Percentiles rank a stretch among this genome's conserved stretches.
These are phyloP conservation scores for Cosmopolites sordidus DNA, from an alignment of 2,888 invertebrate genomes.

Conservation along the genomic window DNA sequence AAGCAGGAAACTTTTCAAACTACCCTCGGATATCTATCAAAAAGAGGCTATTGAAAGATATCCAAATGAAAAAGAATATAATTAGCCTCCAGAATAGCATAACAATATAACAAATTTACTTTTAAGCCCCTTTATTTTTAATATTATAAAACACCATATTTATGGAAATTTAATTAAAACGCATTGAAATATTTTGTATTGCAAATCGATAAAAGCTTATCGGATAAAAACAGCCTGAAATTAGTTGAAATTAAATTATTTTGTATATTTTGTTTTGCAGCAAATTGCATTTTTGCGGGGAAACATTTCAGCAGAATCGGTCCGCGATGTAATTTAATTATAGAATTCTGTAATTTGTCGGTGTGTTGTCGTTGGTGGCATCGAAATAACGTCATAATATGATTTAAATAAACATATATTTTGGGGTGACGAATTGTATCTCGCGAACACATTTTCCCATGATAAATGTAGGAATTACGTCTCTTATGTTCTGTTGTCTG, in stretches of 20 bases:
- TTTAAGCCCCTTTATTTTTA: too few relatives aligned
- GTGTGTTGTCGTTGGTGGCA: constrained; percentile 11
- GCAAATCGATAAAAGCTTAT: constrained; percentile 11
- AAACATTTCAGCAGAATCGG: constrained; percentile 6
- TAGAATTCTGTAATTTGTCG: constrained; percentile 20
- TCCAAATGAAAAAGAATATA: too few relatives aligned
- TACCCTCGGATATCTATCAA: too few relatives aligned
- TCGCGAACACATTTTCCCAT: too few relatives aligned
- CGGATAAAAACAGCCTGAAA: constrained; percentile 11
- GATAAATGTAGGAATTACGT: too few relatives aligned
- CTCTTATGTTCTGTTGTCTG: too few relatives aligned
- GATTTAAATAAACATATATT: constrained; percentile 10
- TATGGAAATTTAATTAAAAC: constrained; percentile 12
- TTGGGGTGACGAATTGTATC: too few relatives aligned
- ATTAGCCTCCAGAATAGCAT: too few relatives aligned
- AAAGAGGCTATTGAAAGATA: too few relatives aligned
- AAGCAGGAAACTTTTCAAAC: too few relatives aligned
- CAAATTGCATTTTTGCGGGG: constrained; percentile 5
- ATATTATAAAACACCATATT: constrained; percentile 1
- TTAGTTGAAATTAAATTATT: constrained; percentile 17
- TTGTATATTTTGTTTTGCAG: constrained; percentile 11
- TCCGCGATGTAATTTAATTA: constrained; percentile 18
- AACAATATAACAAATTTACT: constrained; percentile 7
- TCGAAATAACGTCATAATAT: constrained; percentile 17
- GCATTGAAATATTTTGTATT: constrained; percentile 2